phyloP scores from a whole-genome alignment of 1,140 invertebrate genomes.

The Drosophila asahinai region DNA sequence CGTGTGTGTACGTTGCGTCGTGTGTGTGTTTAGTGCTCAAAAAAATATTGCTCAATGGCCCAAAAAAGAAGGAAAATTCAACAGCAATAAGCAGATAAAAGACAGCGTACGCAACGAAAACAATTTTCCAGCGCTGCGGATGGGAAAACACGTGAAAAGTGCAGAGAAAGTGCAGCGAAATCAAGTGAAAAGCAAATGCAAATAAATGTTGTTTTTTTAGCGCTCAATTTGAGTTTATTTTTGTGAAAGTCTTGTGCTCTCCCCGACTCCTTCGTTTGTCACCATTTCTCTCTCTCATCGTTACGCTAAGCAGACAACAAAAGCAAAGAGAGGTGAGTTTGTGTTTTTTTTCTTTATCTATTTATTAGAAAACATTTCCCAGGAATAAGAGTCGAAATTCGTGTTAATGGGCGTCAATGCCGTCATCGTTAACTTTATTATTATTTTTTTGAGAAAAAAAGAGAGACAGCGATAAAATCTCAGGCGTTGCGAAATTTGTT shows the following conservation, averaged over 20 bases:
- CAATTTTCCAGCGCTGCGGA: constrained; percentile 23
- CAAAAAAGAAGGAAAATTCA: constrained; percentile 57
- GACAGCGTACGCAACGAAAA: constrained; percentile 38
- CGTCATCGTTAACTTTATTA: constrained; percentile 60
- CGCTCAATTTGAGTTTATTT: constrained; percentile 44
- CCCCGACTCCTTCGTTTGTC: constrained; percentile 11
- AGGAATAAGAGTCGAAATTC: constrained; percentile 25
- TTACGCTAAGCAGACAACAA: constrained; percentile 17
- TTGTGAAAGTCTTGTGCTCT: constrained; percentile 59
- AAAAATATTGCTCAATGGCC: constrained; percentile 73
- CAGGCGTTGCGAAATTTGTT: constrained; percentile 71
- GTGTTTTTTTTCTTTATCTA: constrained; percentile 3
- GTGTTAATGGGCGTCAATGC: constrained; percentile 57
- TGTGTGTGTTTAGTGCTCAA: constrained; percentile 40
- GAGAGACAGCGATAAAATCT: constrained; percentile 49
- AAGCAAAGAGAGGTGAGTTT: constrained; percentile 45
- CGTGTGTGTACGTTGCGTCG: constrained; percentile 29
- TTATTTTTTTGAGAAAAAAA: constrained; percentile 45
- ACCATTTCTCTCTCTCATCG: constrained; percentile 15
- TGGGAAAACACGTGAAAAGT: constrained; percentile 68
- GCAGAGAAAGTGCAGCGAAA: constrained; percentile 68
- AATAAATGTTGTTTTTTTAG: constrained; percentile 48
- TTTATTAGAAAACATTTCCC: constrained; percentile 17
- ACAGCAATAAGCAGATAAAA: constrained; percentile 36
- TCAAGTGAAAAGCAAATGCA: constrained; percentile 52